Evolutionary conservation across 1,140 invertebrate species (phyloP).

Genomic region (Asbolus verrucosus): DNA sequence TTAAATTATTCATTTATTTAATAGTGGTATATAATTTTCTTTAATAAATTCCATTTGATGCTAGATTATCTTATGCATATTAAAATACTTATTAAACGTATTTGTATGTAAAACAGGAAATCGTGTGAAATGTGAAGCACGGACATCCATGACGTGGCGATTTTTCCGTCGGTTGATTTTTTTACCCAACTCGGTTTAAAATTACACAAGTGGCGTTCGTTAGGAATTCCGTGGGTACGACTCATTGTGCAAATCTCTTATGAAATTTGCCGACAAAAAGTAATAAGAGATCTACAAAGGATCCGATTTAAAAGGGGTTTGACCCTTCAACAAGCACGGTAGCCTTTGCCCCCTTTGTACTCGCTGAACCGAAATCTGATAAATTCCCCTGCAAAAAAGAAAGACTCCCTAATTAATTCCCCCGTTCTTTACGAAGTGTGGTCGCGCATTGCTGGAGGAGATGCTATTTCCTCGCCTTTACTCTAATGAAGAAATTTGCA

Average conservation of each 20-base stretch:
- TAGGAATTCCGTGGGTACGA: slow-evolving; percentile 28
- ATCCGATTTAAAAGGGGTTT: slow-evolving; percentile 48
- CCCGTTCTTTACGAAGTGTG: slow-evolving; percentile 22
- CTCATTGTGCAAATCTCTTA: slow-evolving; percentile 48
- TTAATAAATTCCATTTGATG: slow-evolving; percentile 44
- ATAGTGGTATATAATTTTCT: slow-evolving; percentile 40
- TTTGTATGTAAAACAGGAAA: slow-evolving; percentile 49
- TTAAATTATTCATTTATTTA: slow-evolving; percentile 46
- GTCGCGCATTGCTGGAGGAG: slow-evolving; percentile 6
- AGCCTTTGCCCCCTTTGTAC: slow-evolving; percentile 44
- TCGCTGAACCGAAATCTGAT: slow-evolving; percentile 49
- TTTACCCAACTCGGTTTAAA: slow-evolving; percentile 8
- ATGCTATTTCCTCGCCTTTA: slow-evolving; percentile 33
- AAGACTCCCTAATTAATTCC: slow-evolving; percentile 33
- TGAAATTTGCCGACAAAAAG: slow-evolving; percentile 52
- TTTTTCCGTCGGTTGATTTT: slow-evolving; percentile 11
- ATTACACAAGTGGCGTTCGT: slow-evolving; percentile 23
- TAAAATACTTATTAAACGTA: slow-evolving; percentile 44
- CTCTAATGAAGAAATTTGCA: slow-evolving; percentile 49
- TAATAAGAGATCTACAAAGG: slow-evolving; percentile 52
- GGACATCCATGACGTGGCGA: slow-evolving; percentile 24
- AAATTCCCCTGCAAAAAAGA: slow-evolving; percentile 42
- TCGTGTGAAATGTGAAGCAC: slow-evolving; percentile 43
- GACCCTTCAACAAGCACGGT: slow-evolving; percentile 47
- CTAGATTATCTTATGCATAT: slow-evolving; percentile 45